Base-by-base conservation (phyloP, 2,113 vertebrate genomes). In the Seriola dumerili region DNA sequence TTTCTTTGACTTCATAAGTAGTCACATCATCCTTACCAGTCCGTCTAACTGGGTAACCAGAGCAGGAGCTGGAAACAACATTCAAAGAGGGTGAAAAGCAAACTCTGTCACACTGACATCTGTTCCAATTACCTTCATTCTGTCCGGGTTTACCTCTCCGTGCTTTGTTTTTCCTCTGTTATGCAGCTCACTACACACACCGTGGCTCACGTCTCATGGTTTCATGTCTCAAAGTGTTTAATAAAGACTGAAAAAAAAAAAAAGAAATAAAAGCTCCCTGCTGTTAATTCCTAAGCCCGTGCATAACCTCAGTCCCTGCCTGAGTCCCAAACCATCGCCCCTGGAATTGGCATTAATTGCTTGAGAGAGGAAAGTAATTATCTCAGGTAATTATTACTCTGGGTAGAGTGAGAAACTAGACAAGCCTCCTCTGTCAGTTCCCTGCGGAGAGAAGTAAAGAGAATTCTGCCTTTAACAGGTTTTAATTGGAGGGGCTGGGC, bases 371-470 rank as follows among this genome's bases (percentile, higher is more conserved):
- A 92, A 95, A 95, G 95, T 94, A 94, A 96, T 95, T 95, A 95
- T 95, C 93, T 93, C 92, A 95, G 94, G 95, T 95, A 95, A 95
- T 96, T 95, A 95, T 95, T 93, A 94, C 91, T 90, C 85, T 89
- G 88, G 86, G 90, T 93, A 83, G 94, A 94, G 94, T 90, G 89
- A 92, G 88, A 85, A 91, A 86, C 85, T 68, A 89, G 85, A 93
- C 89, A 85, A 90, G 84, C 84, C 78, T 88, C 86, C 85, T 91
- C 80, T 62, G 50, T 25, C 48, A 25, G 63, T 55, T 89, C 94
- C 94, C 93, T 88, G 88, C 32, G 83, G 93, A 89, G 89, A 72
- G 59, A 79, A 88, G 86, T 85, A 87, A 89, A 83, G 69, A 91
- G 85, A 93, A 92, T 92, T 93, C 82, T 86, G 81, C 78, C 92